Percentiles rank a stretch among this genome's conserved stretches.
Conservation (phyloP, 1,140 invertebrate species). For the Drosophila lacteicornis region DNA sequence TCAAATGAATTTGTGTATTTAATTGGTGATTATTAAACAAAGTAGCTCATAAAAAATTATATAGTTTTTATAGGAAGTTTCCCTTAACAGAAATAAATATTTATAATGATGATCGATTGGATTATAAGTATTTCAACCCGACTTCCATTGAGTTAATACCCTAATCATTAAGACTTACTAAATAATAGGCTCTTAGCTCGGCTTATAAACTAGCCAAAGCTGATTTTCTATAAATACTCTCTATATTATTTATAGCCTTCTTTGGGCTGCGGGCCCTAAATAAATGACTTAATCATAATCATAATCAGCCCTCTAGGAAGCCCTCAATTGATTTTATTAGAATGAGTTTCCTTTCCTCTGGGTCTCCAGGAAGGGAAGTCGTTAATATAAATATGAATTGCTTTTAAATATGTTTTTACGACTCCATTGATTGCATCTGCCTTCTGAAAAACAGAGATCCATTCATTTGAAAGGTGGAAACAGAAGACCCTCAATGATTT, state of each 20-base stretch:
- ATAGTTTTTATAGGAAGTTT: background rate
- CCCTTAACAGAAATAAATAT: background rate
- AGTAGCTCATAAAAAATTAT: background rate
- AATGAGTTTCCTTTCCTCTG: slow-evolving; percentile 9
- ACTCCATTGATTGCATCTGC: slow-evolving; percentile 46
- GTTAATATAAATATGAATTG: slow-evolving; percentile 50
- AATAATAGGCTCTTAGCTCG: background rate
- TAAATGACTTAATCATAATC: slow-evolving; percentile 32
- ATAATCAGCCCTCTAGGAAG: background rate
- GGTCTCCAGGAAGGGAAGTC: slow-evolving; percentile 27
- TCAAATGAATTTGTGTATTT: background rate
- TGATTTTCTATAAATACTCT: background rate
- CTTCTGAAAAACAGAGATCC: slow-evolving; percentile 4
- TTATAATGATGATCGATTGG: background rate
- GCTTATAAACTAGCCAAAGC: background rate
- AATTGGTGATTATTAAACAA: background rate
- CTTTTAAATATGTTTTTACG: slow-evolving; percentile 45
- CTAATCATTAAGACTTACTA: background rate
- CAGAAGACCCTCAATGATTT: slow-evolving; percentile 36
- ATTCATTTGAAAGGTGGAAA: slow-evolving; percentile 37
- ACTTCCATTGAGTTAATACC: background rate
- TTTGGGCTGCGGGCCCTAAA: slow-evolving; percentile 4
- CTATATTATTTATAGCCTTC: slow-evolving; percentile 3
- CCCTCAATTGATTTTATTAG: slow-evolving; percentile 22
- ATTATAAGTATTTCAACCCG: background rate